phyloP scores from a whole-genome alignment of 2,113 vertebrate species.

The Hepsetus odoe region DNA sequence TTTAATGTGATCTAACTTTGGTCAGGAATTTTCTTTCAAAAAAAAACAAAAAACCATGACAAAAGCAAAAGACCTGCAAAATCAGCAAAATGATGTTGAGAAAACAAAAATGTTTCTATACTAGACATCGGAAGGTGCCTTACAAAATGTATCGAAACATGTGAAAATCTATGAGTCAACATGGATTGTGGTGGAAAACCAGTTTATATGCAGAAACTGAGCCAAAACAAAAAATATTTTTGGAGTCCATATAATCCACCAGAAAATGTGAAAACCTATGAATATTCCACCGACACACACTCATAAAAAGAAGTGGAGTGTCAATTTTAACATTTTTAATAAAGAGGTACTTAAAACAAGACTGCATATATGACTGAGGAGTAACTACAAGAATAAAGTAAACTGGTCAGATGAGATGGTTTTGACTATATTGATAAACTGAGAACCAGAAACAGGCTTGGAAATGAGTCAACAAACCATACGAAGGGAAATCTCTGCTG shows the following conservation, averaged over 20 bases:
- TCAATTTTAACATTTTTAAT: neutral
- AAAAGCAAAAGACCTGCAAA: neutral
- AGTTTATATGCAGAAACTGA: no score
- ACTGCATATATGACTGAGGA: neutral
- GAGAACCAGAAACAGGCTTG: neutral
- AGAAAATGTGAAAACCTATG: neutral
- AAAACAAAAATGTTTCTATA: neutral
- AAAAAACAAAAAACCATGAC: no score
- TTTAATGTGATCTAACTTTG: neutral
- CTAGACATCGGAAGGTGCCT: no score
- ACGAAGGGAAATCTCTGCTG: neutral
- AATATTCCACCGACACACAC: neutral
- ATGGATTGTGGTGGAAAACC: no score
- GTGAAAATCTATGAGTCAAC: no score
- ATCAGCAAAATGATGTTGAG: no score
- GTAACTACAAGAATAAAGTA: neutral
- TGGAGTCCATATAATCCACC: neutral
- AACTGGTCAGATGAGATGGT: neutral
- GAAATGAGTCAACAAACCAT: neutral
- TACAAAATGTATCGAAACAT: no score
- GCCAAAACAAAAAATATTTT: no score
- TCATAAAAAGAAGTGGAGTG: no score
- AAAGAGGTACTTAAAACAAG: neutral
- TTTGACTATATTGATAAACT: neutral
- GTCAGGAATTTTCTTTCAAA: neutral